Percentiles rank a stretch among this genome's conserved stretches.
Conservation (phyloP, 2,113 vertebrate species). For the Amphilophus citrinellus region DNA sequence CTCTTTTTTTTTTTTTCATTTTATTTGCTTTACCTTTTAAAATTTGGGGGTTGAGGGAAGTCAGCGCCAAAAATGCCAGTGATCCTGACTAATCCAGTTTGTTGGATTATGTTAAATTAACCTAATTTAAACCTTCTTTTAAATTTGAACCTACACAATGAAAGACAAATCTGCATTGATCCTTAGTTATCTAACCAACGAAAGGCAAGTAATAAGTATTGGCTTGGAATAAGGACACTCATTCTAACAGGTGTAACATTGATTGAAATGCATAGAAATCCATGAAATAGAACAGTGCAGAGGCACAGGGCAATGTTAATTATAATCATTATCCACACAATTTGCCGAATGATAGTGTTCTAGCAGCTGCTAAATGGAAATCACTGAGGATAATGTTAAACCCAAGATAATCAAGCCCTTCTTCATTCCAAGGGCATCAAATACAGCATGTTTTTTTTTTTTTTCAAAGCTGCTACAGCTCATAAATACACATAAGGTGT, state of each 20-base stretch:
- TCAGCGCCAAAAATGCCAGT: background rate
- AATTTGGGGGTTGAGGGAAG: background rate
- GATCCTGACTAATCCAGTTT: background rate
- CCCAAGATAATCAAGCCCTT: background rate
- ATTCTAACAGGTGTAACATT: constrained; percentile 32
- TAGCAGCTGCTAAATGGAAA: constrained; percentile 44
- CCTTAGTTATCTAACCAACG: background rate
- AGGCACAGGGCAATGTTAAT: constrained; percentile 36
- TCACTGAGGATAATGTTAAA: constrained; percentile 22
- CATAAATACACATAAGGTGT: background rate
- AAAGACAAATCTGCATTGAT: background rate
- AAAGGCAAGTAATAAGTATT: background rate
- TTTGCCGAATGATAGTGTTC: constrained; percentile 12
- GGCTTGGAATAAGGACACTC: background rate
- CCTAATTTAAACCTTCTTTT: background rate
- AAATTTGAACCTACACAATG: background rate
- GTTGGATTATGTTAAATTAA: background rate
- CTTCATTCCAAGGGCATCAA: background rate
- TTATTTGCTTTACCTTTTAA: background rate
- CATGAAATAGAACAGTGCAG: constrained; percentile 19
- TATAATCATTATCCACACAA: constrained; percentile 33
- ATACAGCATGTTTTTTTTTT: background rate
- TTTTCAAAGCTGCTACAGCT: background rate
- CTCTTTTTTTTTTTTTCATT: background rate
- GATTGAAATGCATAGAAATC: constrained; percentile 47